A percentile compares a stretch with the other conserved stretches of the same genome.
phyloP scores from a whole-genome alignment of 2,113 vertebrate species.

The Gallinago media region DNA sequence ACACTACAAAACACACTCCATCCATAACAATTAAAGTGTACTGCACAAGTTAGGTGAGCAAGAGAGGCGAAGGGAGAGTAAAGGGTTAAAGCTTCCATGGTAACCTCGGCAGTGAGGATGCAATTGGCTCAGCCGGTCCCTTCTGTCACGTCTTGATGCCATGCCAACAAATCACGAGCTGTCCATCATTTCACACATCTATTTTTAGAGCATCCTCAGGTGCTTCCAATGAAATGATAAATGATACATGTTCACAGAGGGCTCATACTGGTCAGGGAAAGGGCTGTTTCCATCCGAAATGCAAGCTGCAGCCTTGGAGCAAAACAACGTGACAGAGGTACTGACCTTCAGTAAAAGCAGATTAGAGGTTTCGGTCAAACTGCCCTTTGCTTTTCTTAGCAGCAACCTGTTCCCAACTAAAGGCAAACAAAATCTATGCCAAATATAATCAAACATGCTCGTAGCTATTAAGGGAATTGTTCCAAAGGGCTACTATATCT shows the following conservation, averaged over 20 bases:
- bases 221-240: constrained; percentile 73
- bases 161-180: constrained; percentile 72
- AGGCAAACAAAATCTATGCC: background rate
- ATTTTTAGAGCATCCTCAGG: constrained; percentile 82
- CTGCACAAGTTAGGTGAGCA: background rate
- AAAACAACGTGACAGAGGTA: background rate
- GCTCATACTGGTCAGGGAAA: constrained; percentile 3
- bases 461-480: background rate
- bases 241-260: constrained; percentile 51
- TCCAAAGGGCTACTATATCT: background rate
- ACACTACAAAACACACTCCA: constrained; percentile 62
- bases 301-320: background rate
- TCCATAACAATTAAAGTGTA: constrained; percentile 72
- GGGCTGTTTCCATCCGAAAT: constrained; percentile 52
- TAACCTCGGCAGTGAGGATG: constrained; percentile 67
- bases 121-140: constrained; percentile 60
- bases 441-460: background rate
- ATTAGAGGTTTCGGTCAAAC: background rate
- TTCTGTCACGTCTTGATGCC: constrained; percentile 71
- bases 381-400: constrained; percentile 12
- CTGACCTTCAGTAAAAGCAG: constrained; percentile 13
- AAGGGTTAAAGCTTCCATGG: constrained; percentile 76
- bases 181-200: constrained; percentile 70
- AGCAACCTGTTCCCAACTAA: background rate
- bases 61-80: background rate